Conservation (phyloP, 1,140 invertebrate genomes). For the Lasaia peninsularis region DNA sequence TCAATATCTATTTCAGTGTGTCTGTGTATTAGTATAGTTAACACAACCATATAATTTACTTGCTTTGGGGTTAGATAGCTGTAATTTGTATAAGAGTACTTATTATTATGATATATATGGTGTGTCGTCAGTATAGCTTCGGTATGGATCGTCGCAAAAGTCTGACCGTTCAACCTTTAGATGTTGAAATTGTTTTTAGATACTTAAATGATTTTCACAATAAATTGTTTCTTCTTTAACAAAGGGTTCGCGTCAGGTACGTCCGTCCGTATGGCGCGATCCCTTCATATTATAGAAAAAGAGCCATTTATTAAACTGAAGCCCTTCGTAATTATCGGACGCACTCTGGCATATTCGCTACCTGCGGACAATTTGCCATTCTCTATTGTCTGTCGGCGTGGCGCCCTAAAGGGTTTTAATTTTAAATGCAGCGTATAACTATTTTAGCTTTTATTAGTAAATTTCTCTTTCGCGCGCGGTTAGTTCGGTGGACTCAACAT, state of each 20-base stretch:
- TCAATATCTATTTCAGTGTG: no score
- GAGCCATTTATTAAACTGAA: constrained; percentile 72
- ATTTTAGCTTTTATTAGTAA: constrained; percentile 71
- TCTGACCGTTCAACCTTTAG: no score
- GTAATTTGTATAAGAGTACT: no score
- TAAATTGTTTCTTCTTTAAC: constrained; percentile 18
- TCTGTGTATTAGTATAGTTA: no score
- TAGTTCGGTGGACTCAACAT: constrained; percentile 73
- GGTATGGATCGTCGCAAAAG: no score
- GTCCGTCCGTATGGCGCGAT: constrained; percentile 70
- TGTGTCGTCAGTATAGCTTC: no score
- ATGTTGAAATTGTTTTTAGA: background rate
- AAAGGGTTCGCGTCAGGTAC: constrained; percentile 68
- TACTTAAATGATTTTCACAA: constrained; percentile 3
- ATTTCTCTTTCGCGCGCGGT: constrained; percentile 75
- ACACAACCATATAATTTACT: no score
- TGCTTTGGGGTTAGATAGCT: no score
- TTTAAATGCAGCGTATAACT: constrained; percentile 75
- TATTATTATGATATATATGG: no score
- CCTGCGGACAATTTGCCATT: constrained; percentile 75
- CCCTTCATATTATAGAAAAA: constrained; percentile 71
- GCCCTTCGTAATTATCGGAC: constrained; percentile 70
- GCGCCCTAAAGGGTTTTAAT: constrained; percentile 77
- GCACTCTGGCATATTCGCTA: constrained; percentile 71
- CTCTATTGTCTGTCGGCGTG: constrained; percentile 73